These are phyloP conservation scores for Ptilorrhoa leucosticta DNA, from an alignment of 2,113 vertebrate genomes.

Conservation along the genomic window DNA sequence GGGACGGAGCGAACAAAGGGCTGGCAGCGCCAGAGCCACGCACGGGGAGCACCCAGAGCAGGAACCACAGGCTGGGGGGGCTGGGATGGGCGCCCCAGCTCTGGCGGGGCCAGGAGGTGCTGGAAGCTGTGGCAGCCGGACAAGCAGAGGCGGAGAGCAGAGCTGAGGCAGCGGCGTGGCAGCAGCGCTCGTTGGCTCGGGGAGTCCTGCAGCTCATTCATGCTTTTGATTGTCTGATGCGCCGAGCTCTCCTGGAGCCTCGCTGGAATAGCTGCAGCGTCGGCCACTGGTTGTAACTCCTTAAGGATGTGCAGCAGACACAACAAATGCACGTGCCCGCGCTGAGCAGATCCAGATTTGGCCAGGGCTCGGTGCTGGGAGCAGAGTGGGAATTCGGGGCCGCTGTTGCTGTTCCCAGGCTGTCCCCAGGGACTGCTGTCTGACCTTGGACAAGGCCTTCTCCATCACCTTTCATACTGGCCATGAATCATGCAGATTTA, in stretches of 20 bases:
- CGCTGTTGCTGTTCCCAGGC: background rate
- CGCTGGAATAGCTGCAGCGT: background rate
- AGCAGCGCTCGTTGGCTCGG: background rate
- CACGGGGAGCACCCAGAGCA: background rate
- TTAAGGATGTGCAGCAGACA: constrained; percentile 33
- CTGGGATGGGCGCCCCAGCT: background rate
- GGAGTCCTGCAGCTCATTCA: background rate
- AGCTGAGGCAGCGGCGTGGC: background rate
- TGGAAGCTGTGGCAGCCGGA: accelerated
- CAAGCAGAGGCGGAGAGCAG: background rate
- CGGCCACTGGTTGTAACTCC: background rate
- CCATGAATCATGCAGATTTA: background rate
- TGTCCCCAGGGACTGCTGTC: background rate
- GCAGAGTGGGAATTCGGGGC: background rate
- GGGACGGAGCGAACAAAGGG: background rate
- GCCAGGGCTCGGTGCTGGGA: background rate
- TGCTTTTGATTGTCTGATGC: background rate
- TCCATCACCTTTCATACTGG: background rate
- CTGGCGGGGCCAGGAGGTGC: background rate
- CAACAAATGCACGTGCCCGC: background rate
- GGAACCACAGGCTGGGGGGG: accelerated
- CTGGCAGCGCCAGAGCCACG: background rate
- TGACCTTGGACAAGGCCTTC: constrained; percentile 45
- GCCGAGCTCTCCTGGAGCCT: background rate
- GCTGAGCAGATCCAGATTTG: background rate